Conservation (phyloP, 2,113 vertebrate genomes). For the Pongo pygmaeus region DNA sequence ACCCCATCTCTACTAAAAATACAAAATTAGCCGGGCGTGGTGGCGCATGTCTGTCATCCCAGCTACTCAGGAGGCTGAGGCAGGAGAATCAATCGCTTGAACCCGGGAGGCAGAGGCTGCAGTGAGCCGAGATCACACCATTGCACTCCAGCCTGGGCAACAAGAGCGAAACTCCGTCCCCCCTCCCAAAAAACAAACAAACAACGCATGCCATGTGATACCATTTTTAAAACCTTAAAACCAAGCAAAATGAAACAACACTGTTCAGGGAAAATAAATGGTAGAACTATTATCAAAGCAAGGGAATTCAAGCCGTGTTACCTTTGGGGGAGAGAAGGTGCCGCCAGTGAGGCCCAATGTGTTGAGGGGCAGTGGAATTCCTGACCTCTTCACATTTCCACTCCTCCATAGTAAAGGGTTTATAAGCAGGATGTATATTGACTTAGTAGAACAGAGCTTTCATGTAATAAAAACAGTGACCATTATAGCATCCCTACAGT, state of each 20-base stretch:
- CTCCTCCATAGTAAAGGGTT: rapidly evolving
- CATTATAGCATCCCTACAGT: rapidly evolving
- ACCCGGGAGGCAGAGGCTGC: no score
- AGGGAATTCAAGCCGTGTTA: no score
- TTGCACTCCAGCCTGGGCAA: no score
- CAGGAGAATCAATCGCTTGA: no score
- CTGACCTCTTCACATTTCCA: rapidly evolving
- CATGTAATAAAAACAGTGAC: rapidly evolving
- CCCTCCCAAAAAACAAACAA: no score
- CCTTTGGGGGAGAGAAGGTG: background rate
- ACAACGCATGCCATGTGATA: rapidly evolving
- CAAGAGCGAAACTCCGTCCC: no score
- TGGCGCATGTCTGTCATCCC: no score
- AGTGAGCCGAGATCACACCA: no score
- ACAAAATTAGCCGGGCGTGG: no score
- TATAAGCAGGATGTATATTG: rapidly evolving
- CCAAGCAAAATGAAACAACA: background rate
- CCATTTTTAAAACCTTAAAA: background rate
- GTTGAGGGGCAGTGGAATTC: background rate
- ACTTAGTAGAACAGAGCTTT: background rate
- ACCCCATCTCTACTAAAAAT: no score
- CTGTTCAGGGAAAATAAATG: background rate
- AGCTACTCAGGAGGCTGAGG: no score
- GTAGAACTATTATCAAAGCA: background rate
- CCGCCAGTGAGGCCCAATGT: rapidly evolving